Conservation (phyloP, 2,797 vertebrate genomes). For the Channa striata region DNA sequence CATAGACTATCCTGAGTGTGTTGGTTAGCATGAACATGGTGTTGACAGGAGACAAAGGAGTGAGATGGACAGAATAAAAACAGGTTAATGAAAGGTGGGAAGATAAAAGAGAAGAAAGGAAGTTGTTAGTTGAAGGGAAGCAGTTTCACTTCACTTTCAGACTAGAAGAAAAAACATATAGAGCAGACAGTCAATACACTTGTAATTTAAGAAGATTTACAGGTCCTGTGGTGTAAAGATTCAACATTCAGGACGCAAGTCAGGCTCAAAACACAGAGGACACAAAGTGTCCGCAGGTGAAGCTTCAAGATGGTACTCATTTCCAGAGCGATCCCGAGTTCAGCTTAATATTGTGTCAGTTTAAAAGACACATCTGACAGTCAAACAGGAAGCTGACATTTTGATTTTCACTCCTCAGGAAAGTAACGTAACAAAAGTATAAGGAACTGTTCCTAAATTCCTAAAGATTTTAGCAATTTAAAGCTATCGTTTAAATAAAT, state of each 20-base stretch:
- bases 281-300: too few species aligned
- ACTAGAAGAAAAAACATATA: background rate
- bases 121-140: conserved; percentile 55
- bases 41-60: background rate
- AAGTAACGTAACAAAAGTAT: background rate
- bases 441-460: too few species aligned
- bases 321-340: too few species aligned
- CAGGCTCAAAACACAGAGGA: too few species aligned
- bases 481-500: too few species aligned
- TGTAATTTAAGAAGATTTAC: background rate
- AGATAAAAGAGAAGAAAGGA: conserved; percentile 51
- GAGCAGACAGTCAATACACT: conserved; percentile 6
- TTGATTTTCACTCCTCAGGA: background rate
- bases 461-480: too few species aligned
- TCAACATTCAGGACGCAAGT: too few species aligned
- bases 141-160: background rate
- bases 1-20: conserved; percentile 76
- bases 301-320: too few species aligned
- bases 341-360: too few species aligned
- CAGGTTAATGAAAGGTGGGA: conserved; percentile 33
- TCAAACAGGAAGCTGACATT: too few species aligned
- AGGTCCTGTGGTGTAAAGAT: background rate
- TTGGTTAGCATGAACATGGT: conserved; percentile 17
- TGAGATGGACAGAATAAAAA: background rate
- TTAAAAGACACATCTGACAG: too few species aligned